Base-by-base conservation (phyloP, 2,113 vertebrate genomes). In the Nothocercus nigrocapillus region DNA sequence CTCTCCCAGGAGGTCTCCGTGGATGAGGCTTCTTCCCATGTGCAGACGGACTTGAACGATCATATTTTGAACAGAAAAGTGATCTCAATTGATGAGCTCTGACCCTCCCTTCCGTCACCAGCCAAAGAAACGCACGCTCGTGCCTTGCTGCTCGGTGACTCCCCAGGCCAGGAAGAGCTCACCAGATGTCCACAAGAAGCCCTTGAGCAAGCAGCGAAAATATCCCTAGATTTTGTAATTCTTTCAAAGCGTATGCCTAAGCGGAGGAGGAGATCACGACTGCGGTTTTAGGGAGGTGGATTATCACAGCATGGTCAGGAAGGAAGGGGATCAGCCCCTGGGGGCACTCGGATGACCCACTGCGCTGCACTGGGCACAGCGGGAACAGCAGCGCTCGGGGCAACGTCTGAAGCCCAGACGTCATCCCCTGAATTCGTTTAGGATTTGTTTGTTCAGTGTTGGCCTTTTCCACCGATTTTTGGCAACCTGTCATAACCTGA, bases 221-320 rank as follows among this genome's bases (percentile, higher is more conserved):
- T 36, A 62, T 14, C 34, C 22, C 19, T 16, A 62, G 34, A 19
- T 22, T 36, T 62, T 62, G 34, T 47, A 28, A 7, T 9, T 25
- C 45, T 70, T 47, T 62, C 56, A 24, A 34, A 40, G 30, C 15
- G 18, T 1, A 9, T 1, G 2, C 1, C 2, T 36, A 11, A 3
- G 21, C 54, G n/a, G 36, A 24, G 51, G 16, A 44, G 32, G 69
- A 51, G 32, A 28, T 44, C 42, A 11, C 58, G 8, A 30, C 51
- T 32, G 30, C 1, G 1, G 13, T 25, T 74, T 53, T 14, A 34
- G 5, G 34, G 51, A 34, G 24, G 14, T 30, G 19, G 30, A 13
- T n/a, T 44, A 3, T 5, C 44, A 75, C 51, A 25, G 30, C 51
- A 36, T 21, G 51, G 24, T 20, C 44, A 82, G 53, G 25, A 44